Conservation (phyloP, 2,113 vertebrate genomes). For the Lophotis ruficrista region DNA sequence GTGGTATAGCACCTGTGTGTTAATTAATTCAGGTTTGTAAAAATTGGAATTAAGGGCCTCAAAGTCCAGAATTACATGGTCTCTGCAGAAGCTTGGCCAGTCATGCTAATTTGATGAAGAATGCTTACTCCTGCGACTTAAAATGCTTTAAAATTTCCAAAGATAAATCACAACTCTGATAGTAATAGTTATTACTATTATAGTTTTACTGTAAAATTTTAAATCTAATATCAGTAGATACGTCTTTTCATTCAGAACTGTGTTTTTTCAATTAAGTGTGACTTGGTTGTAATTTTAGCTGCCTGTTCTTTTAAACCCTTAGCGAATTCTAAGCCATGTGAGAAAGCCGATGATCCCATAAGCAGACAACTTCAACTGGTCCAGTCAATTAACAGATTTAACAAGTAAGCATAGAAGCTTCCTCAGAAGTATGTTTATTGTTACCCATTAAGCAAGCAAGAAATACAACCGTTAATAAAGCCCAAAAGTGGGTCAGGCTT, state of each 20-base stretch:
- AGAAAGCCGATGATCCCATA: slow-evolving; percentile 73
- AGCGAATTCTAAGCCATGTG: slow-evolving; percentile 76
- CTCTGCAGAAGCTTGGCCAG: not conserved
- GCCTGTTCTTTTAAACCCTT: slow-evolving; percentile 46
- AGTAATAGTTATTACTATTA: not conserved
- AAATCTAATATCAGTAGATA: not conserved
- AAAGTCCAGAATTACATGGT: not conserved
- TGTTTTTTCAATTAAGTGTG: not conserved
- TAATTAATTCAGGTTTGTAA: not conserved
- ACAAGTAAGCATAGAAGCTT: slow-evolving; percentile 72
- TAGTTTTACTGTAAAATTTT: not conserved
- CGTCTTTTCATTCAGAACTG: not conserved
- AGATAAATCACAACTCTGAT: not conserved
- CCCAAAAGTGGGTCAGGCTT: not conserved
- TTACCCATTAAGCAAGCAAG: not conserved
- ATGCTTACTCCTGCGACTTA: not conserved
- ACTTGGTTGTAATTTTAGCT: slow-evolving; percentile 32
- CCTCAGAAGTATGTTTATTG: not conserved
- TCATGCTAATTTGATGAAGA: not conserved
- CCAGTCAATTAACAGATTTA: slow-evolving; percentile 74
- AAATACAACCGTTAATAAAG: not conserved
- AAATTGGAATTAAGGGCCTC: not conserved
- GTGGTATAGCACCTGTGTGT: not conserved
- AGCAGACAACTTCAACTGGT: slow-evolving; percentile 78
- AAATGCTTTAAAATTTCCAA: not conserved